Percentiles rank a stretch among this genome's conserved stretches.
These are phyloP conservation scores for Phocides pigmalion DNA, from an alignment of 1,140 invertebrate species.

Conservation along the genomic window DNA sequence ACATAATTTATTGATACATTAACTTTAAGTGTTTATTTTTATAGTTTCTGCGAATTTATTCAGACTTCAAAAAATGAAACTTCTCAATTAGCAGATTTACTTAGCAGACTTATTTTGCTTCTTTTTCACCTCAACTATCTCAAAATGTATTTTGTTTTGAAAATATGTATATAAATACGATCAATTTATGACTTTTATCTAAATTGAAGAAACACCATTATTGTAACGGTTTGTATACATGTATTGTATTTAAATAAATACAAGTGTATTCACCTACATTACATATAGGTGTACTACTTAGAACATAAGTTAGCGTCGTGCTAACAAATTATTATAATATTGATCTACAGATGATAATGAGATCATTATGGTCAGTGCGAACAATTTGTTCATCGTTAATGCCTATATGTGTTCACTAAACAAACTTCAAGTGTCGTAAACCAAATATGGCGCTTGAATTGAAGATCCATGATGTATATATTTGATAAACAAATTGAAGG, in stretches of 20 bases:
- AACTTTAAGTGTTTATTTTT: no score
- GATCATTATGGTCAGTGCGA: conserved; percentile 21
- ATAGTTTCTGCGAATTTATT: no score
- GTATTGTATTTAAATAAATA: background rate
- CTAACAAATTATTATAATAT: conserved; percentile 20
- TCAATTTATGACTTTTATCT: no score
- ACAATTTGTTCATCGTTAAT: conserved; percentile 19
- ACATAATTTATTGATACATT: no score
- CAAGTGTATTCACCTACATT: conserved; percentile 11
- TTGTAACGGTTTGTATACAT: no score
- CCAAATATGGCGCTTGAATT: background rate
- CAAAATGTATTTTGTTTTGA: no score
- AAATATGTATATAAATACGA: no score
- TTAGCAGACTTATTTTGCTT: no score
- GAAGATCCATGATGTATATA: background rate
- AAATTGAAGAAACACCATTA: no score
- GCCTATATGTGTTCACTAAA: background rate
- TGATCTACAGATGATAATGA: conserved; percentile 12
- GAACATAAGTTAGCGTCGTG: conserved; percentile 9
- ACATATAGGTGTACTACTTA: conserved; percentile 6
- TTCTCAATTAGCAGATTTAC: no score
- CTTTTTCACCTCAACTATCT: no score
- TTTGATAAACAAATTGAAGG: conserved; percentile 10
- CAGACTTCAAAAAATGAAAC: no score
- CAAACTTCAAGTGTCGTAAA: conserved; percentile 1